Conservation (phyloP, 2,888 invertebrate genomes). For the Baccha elongata region DNA sequence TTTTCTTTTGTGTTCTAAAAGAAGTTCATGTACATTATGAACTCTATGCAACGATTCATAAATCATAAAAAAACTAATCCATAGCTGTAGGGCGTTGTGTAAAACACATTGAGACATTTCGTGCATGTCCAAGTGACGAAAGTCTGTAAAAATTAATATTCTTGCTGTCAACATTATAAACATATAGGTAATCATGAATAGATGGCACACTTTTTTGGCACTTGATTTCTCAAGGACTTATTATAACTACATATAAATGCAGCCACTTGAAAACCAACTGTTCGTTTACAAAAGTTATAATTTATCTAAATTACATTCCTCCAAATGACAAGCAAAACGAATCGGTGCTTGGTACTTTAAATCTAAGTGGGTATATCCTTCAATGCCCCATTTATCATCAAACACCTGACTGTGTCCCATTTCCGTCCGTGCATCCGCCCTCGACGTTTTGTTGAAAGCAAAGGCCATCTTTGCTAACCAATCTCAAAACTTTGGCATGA, state of each 20-base stretch:
- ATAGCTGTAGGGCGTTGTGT: conserved; percentile 12
- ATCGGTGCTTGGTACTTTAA: conserved; percentile 18
- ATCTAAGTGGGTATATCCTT: conserved; percentile 48
- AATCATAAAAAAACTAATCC: background rate
- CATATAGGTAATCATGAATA: conserved; percentile 6
- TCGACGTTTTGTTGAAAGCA: conserved; percentile 43
- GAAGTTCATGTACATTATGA: background rate
- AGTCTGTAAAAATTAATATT: background rate
- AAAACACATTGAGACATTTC: background rate
- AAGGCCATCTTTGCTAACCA: conserved; percentile 64
- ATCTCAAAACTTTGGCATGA: conserved; percentile 66
- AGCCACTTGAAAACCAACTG: conserved; percentile 3
- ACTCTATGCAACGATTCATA: conserved; percentile 1
- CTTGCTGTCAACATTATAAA: conserved; percentile 22
- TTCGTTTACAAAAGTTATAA: conserved; percentile 52
- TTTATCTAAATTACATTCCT: conserved; percentile 66
- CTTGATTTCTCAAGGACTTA: conserved; percentile 23
- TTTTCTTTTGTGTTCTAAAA: background rate
- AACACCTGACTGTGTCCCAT: conserved; percentile 53
- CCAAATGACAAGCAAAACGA: conserved; percentile 58
- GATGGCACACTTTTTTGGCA: conserved; percentile 8
- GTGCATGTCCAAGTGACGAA: background rate
- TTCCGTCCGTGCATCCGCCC: background rate
- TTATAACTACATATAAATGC: no score
- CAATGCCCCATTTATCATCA: conserved; percentile 44